Evolutionary conservation across 2,797 vertebrate genomes (phyloP).

Genomic region (Spinus olivaceus): DNA sequence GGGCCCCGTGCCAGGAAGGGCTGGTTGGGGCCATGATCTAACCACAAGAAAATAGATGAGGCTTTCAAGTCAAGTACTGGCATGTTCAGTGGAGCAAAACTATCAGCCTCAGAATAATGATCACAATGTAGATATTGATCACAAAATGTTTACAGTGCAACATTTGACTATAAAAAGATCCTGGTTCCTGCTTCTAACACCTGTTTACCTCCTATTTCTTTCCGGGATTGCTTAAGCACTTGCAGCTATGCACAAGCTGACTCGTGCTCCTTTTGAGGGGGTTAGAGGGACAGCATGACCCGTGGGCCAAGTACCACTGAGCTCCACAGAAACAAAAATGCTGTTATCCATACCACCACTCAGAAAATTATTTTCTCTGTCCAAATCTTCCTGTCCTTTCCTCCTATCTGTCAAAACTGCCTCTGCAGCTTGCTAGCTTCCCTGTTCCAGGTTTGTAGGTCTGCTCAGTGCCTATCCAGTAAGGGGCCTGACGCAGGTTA

Average conservation of each 20-base stretch:
- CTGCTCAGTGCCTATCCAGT: background rate
- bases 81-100: conserved; percentile 67
- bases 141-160: conserved; percentile 62
- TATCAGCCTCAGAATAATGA: conserved; percentile 64
- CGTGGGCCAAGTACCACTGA: background rate
- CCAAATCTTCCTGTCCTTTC: background rate
- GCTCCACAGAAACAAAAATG: background rate
- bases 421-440: background rate
- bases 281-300: background rate
- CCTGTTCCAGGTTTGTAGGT: background rate
- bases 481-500: background rate
- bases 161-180: conserved; percentile 54
- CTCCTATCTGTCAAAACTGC: background rate
- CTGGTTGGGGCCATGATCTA: conserved; percentile 60
- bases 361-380: background rate
- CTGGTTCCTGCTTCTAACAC: conserved; percentile 58
- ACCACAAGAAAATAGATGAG: conserved; percentile 65
- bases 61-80: conserved; percentile 73
- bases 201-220: conserved; percentile 34
- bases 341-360: background rate
- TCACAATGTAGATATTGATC: conserved; percentile 74
- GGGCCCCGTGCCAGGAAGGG: conserved; percentile 62
- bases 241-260: background rate
- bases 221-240: background rate
- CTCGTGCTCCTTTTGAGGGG: background rate